These are phyloP conservation scores for Scophthalmus maximus DNA, from an alignment of 2,113 vertebrate genomes.

Conservation along the genomic window DNA sequence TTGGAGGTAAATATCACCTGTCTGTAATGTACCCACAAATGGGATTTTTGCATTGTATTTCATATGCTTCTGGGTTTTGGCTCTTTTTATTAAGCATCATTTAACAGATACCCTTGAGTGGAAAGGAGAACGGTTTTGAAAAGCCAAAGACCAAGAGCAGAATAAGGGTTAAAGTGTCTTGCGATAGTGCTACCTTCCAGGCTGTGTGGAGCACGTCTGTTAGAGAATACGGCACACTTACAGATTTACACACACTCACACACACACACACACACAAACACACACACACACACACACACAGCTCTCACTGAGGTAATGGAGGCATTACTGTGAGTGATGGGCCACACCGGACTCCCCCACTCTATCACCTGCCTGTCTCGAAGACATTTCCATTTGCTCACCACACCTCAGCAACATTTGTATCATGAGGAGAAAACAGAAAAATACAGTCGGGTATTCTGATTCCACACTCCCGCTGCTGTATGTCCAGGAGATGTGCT, in stretches of 20 bases:
- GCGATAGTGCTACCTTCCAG: constrained; percentile 7
- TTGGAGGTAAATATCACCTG: not conserved
- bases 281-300: not conserved
- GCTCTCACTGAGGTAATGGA: constrained; percentile 61
- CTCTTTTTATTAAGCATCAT: not conserved
- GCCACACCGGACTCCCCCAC: constrained; percentile 38
- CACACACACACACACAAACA: constrained; percentile 8
- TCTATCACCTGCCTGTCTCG: constrained; percentile 64
- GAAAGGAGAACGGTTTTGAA: not conserved
- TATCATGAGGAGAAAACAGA: constrained; percentile 20
- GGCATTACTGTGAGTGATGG: constrained; percentile 76
- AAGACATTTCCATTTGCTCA: constrained; percentile 74
- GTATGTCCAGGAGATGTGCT: constrained; percentile 1
- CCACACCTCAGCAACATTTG: constrained; percentile 39
- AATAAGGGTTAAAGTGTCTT: constrained; percentile 9
- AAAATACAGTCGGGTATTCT: constrained; percentile 15
- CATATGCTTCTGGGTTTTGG: too few relatives aligned
- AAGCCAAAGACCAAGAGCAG: not conserved
- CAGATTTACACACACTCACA: constrained; percentile 29
- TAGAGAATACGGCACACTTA: constrained; percentile 51
- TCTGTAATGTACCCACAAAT: not conserved
- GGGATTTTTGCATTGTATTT: too few relatives aligned
- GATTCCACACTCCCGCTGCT: not conserved
- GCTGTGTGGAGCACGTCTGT: constrained; percentile 36
- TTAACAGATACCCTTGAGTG: not conserved